Percentiles rank a stretch among this genome's conserved stretches.
Conservation (phyloP, 2,797 vertebrate genomes). For the Sebastes nivosus region DNA sequence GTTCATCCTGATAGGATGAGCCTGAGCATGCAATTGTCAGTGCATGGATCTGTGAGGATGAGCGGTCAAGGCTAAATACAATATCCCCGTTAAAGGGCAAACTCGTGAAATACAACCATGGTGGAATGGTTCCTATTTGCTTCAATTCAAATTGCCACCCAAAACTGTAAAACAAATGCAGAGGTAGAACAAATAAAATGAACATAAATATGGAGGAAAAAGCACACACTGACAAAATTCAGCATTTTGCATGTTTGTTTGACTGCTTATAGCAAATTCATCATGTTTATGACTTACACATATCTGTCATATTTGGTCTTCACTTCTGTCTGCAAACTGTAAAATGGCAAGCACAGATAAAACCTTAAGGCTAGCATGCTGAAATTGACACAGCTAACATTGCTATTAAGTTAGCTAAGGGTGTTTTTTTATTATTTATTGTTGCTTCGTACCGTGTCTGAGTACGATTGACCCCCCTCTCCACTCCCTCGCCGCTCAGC, state of each 20-base stretch:
- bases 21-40: slow-evolving; percentile 53
- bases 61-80: slow-evolving; percentile 20
- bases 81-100: slow-evolving; percentile 10
- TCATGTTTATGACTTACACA: slow-evolving; percentile 68
- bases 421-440: not conserved
- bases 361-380: slow-evolving; percentile 40
- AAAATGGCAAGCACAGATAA: slow-evolving; percentile 69
- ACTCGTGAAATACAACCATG: slow-evolving; percentile 14
- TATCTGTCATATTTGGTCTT: slow-evolving; percentile 72
- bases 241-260: slow-evolving; percentile 52
- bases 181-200: slow-evolving; percentile 20
- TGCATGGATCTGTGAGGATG: slow-evolving; percentile 55
- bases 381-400: slow-evolving; percentile 13
- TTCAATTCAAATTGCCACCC: slow-evolving; percentile 19
- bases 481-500: not conserved
- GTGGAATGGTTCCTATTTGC: slow-evolving; percentile 36
- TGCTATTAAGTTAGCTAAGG: not conserved
- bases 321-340: slow-evolving; percentile 78
- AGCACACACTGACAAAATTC: slow-evolving; percentile 51
- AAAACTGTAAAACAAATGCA: slow-evolving; percentile 45
- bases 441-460: not conserved
- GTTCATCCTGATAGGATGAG: slow-evolving; percentile 36
- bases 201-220: slow-evolving; percentile 48
- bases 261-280: slow-evolving; percentile 44
- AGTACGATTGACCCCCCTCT: not conserved